Conservation (phyloP, 2,888 invertebrate species). For the Muschampia plurimacula region DNA sequence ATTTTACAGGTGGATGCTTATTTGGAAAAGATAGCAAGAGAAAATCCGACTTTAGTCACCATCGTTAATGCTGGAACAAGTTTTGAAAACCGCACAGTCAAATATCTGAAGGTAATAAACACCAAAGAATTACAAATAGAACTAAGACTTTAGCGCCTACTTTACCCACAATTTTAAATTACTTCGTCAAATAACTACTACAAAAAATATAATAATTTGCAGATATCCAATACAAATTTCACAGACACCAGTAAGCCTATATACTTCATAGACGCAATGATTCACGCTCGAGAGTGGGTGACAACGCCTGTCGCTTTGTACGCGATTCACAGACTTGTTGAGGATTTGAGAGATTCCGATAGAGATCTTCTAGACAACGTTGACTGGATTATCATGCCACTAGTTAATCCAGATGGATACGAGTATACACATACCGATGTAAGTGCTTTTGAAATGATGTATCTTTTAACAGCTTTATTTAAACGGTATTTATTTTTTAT, state of each 20-base stretch:
- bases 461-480: background rate
- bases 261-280: conserved; percentile 83
- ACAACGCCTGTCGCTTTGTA: conserved; percentile 88
- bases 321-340: conserved; percentile 86
- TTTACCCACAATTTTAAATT: background rate
- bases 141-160: background rate
- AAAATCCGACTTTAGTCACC: conserved; percentile 71
- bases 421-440: conserved; percentile 86
- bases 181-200: background rate
- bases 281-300: conserved; percentile 90
- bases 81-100: conserved; percentile 82
- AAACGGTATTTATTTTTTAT: too few relatives aligned
- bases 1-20: conserved; percentile 71
- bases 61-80: conserved; percentile 81
- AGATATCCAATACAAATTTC: conserved; percentile 83
- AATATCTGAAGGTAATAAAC: conserved; percentile 60
- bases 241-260: conserved; percentile 67
- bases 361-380: conserved; percentile 80
- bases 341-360: conserved; percentile 68
- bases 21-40: conserved; percentile 64
- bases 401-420: conserved; percentile 91
- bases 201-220: conserved; percentile 47
- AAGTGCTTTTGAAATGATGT: conserved; percentile 53
- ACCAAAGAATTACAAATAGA: background rate
- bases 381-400: conserved; percentile 89